These are phyloP conservation scores for Chaetogeoica ovagalla DNA, from an alignment of 2,888 invertebrate genomes.

Conservation along the genomic window DNA sequence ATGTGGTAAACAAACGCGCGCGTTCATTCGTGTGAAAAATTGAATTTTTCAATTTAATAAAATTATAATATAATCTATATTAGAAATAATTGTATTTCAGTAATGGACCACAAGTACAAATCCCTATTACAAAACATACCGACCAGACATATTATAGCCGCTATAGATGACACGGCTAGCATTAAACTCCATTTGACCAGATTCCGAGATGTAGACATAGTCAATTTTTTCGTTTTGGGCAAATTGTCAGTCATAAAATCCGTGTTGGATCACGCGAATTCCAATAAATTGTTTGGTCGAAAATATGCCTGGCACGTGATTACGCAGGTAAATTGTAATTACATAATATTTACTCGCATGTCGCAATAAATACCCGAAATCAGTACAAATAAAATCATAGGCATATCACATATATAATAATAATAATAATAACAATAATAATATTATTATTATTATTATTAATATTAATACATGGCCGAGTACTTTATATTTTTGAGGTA, in stretches of 20 bases:
- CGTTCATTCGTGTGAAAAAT: too few relatives aligned
- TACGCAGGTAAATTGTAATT: slow-evolving; percentile 63
- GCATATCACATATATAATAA: too few relatives aligned
- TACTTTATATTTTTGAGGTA: too few relatives aligned
- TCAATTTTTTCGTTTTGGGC: slow-evolving; percentile 85
- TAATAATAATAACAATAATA: too few relatives aligned
- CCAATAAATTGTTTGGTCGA: slow-evolving; percentile 75
- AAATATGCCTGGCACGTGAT: slow-evolving; percentile 88
- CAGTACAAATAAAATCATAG: background rate
- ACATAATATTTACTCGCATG: background rate
- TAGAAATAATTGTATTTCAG: slow-evolving; percentile 61
- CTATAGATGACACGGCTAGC: slow-evolving; percentile 65
- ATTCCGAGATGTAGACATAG: slow-evolving; percentile 79
- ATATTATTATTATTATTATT: too few relatives aligned
- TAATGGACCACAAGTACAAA: slow-evolving; percentile 93
- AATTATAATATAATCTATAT: too few relatives aligned
- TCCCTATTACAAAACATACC: slow-evolving; percentile 86
- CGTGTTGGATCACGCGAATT: slow-evolving; percentile 68
- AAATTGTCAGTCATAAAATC: slow-evolving; percentile 68
- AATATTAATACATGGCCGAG: too few relatives aligned
- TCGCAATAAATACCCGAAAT: background rate
- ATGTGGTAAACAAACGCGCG: too few relatives aligned
- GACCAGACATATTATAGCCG: slow-evolving; percentile 83
- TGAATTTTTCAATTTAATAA: too few relatives aligned
- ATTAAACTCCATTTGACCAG: slow-evolving; percentile 72